These are phyloP conservation scores for Poecilia latipinna DNA, from an alignment of 2,113 vertebrate species.

Conservation along the genomic window DNA sequence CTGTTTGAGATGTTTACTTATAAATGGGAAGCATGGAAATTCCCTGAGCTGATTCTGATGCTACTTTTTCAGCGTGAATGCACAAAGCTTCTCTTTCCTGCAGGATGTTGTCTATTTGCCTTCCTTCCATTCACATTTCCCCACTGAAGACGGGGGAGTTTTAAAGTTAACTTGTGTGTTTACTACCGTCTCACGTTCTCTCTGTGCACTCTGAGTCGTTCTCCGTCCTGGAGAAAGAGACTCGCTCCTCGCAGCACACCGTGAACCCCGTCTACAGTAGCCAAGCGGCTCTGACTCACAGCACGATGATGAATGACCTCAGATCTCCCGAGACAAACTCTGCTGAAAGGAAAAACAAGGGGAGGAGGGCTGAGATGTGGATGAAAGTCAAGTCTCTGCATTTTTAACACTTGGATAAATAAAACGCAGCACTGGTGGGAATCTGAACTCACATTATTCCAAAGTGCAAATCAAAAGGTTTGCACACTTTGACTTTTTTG, in stretches of 20 bases:
- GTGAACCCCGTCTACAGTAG: conserved; percentile 73
- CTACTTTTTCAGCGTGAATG: neutral
- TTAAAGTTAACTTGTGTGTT: conserved; percentile 57
- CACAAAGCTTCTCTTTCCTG: neutral
- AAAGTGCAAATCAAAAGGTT: conserved; percentile 44
- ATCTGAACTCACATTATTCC: conserved; percentile 49
- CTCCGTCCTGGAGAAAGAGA: conserved; percentile 63
- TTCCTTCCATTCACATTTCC: conserved; percentile 28
- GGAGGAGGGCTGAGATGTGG: conserved; percentile 51
- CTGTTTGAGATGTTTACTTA: neutral
- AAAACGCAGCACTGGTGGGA: conserved; percentile 56
- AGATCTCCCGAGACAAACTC: conserved; percentile 64
- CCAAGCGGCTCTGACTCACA: conserved; percentile 78
- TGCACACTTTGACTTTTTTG: conserved; percentile 20
- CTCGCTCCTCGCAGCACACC: conserved; percentile 57
- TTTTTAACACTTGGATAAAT: conserved; percentile 48
- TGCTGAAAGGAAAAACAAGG: conserved; percentile 58
- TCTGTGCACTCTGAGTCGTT: conserved; percentile 48
- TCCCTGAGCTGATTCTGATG: neutral
- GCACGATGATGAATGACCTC: conserved; percentile 74
- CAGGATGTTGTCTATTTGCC: conserved; percentile 2
- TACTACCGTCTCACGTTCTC: conserved; percentile 55
- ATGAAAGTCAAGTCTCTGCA: conserved; percentile 42
- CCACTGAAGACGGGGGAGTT: conserved; percentile 35
- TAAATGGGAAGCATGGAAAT: neutral